A percentile compares a stretch with the other conserved stretches of the same genome.
Conservation (phyloP, 2,888 invertebrate species). For the Laothoe populi region DNA sequence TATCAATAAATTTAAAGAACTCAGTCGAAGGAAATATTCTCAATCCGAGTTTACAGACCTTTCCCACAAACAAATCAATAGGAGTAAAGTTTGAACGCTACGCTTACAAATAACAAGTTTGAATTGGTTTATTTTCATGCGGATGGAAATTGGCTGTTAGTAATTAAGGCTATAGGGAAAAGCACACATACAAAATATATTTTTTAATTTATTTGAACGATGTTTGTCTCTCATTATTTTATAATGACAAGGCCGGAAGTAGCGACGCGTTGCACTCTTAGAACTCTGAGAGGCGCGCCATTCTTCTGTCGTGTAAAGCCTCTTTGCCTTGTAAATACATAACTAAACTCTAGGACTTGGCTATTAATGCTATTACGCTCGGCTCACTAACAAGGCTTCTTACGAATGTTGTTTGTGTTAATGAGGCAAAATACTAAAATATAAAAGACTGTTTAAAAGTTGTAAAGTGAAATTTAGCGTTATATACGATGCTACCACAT, state of each 20-base stretch:
- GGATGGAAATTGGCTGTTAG: no score
- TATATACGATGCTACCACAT: no score
- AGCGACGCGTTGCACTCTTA: no score
- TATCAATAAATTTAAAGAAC: no score
- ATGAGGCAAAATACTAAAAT: background rate
- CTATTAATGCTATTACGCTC: conserved; percentile 49
- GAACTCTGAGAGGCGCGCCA: conserved; percentile 11
- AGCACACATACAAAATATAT: background rate
- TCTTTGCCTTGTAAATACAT: conserved; percentile 35
- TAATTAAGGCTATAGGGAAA: background rate
- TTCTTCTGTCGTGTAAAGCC: conserved; percentile 29
- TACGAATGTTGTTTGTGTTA: conserved; percentile 21
- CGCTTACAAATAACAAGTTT: no score
- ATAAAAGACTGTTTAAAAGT: background rate
- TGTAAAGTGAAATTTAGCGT: background rate
- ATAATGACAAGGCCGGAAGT: conserved; percentile 17
- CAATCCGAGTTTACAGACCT: no score
- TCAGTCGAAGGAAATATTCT: no score
- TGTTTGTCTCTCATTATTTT: conserved; percentile 17
- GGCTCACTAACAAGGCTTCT: conserved; percentile 43
- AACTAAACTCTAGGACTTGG: conserved; percentile 29
- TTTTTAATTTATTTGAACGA: background rate
- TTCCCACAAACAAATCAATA: no score
- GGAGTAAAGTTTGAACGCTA: background rate
- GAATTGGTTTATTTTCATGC: no score